These are phyloP conservation scores for Protodeltote pygarga DNA, from an alignment of 2,888 invertebrate genomes.

Conservation along the genomic window DNA sequence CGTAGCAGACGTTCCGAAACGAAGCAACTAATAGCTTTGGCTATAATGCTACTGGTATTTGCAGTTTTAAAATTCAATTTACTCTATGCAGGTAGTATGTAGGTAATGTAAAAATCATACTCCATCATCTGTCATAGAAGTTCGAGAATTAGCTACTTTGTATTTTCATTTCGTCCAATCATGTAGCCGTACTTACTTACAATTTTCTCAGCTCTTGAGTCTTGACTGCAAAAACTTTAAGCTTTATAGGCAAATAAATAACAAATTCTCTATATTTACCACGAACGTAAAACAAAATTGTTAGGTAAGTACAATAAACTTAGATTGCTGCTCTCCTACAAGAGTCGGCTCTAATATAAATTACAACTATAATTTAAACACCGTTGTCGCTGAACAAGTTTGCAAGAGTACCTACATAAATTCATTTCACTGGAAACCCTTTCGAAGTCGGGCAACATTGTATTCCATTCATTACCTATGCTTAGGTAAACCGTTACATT, in stretches of 20 bases:
- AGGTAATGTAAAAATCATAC: too few species aligned
- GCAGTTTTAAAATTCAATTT: not conserved
- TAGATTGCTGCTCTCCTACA: conserved; percentile 16
- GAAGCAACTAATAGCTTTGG: not conserved
- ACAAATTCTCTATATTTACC: conserved; percentile 7
- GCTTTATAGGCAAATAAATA: not conserved
- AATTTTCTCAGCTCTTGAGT: too few species aligned
- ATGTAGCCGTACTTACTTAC: too few species aligned
- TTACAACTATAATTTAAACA: conserved; percentile 42
- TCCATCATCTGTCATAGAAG: too few species aligned
- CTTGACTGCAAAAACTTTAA: too few species aligned
- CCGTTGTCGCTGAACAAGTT: conserved; percentile 30
- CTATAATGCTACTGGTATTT: not conserved
- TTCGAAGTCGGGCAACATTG: conserved; percentile 48
- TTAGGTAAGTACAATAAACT: conserved; percentile 10
- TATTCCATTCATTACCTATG: conserved; percentile 48
- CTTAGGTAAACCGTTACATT: conserved; percentile 47
- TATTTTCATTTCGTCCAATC: too few species aligned
- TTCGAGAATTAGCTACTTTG: too few species aligned
- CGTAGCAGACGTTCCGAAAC: conserved; percentile 13
- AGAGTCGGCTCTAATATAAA: conserved; percentile 21
- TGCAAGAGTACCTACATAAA: conserved; percentile 57
- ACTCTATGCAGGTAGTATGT: too few species aligned
- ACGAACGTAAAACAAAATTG: conserved; percentile 17
- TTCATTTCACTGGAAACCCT: conserved; percentile 57